These are phyloP conservation scores for Reticulitermes speratus DNA, from an alignment of 1,140 invertebrate genomes.

Conservation along the genomic window DNA sequence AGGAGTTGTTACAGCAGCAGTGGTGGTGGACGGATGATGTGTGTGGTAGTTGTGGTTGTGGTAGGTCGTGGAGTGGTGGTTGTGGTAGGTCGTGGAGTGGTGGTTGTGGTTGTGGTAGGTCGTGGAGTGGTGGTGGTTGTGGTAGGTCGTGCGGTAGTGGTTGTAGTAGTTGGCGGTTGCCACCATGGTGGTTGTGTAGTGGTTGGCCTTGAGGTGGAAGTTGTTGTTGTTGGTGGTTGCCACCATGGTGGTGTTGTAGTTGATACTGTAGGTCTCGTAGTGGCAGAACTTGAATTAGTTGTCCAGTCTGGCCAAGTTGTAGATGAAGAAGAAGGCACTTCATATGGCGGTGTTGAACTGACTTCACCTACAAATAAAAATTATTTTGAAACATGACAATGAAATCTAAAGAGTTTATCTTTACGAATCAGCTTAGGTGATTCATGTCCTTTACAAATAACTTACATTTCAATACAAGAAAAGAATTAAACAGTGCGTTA, in stretches of 20 bases:
- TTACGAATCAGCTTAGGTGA: too few species aligned
- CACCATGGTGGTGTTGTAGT: constrained; percentile 36
- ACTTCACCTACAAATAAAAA: constrained; percentile 39
- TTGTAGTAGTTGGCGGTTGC: constrained; percentile 31
- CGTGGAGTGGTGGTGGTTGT: constrained; percentile 40
- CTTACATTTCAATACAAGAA: too few species aligned
- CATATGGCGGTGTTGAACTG: constrained; percentile 41
- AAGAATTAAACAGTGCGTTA: too few species aligned
- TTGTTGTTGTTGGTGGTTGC: constrained; percentile 35
- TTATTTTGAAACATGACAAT: constrained; percentile 32
- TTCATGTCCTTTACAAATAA: too few species aligned
- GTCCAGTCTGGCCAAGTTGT: constrained; percentile 34
- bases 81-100: constrained; percentile 35
- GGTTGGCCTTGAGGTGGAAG: constrained; percentile 38
- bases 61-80: constrained; percentile 44
- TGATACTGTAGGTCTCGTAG: constrained; percentile 37
- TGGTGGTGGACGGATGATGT: constrained; percentile 32
- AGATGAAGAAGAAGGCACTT: constrained; percentile 31
- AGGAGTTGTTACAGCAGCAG: constrained; percentile 36
- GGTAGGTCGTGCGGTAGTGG: constrained; percentile 31
- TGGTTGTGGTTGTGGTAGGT: constrained; percentile 37
- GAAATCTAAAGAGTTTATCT: too few species aligned
- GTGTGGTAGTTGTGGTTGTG: constrained; percentile 41
- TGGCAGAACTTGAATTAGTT: constrained; percentile 39
- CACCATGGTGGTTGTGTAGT: constrained; percentile 36